Percentiles rank a stretch among this genome's conserved stretches.
Evolutionary conservation across 2,888 invertebrate genomes (phyloP).

Genomic region (Hesperia comma): DNA sequence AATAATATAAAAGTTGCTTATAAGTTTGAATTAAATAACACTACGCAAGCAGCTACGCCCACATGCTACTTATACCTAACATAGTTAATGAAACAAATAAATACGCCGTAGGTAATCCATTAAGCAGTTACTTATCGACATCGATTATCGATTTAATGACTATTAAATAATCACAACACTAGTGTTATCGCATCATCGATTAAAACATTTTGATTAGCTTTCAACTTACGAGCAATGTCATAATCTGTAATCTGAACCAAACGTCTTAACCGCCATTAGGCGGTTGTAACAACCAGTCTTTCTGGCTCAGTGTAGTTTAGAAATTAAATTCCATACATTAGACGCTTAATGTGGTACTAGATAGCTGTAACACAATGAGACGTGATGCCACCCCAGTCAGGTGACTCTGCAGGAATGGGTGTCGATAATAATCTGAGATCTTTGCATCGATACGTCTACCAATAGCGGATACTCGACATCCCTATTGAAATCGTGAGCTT

Average conservation of each 20-base stretch:
- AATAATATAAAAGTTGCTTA: too few species aligned
- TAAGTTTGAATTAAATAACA: too few species aligned
- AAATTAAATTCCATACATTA: conserved; percentile 81
- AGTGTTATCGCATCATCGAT: conserved; percentile 80
- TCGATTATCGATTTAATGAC: conserved; percentile 14
- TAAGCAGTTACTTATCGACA: not conserved
- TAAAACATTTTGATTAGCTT: conserved; percentile 84
- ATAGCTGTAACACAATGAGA: conserved; percentile 77
- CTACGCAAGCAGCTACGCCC: too few species aligned
- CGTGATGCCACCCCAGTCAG: conserved; percentile 80
- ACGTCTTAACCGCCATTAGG: conserved; percentile 73
- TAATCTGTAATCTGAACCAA: conserved; percentile 69
- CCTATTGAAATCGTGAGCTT: conserved; percentile 78
- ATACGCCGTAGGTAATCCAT: too few species aligned
- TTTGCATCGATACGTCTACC: conserved; percentile 75
- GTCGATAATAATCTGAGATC: conserved; percentile 79
- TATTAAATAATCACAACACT: conserved; percentile 57
- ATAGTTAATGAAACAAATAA: too few species aligned
- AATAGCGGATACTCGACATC: conserved; percentile 78
- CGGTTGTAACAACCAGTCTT: conserved; percentile 65
- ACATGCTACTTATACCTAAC: too few species aligned
- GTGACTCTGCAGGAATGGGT: conserved; percentile 79
- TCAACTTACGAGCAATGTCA: conserved; percentile 81
- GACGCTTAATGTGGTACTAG: conserved; percentile 78
- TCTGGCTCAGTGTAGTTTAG: conserved; percentile 64